phyloP scores from a whole-genome alignment of 1,140 invertebrate species.

The Pemphigus obesinymphae region DNA sequence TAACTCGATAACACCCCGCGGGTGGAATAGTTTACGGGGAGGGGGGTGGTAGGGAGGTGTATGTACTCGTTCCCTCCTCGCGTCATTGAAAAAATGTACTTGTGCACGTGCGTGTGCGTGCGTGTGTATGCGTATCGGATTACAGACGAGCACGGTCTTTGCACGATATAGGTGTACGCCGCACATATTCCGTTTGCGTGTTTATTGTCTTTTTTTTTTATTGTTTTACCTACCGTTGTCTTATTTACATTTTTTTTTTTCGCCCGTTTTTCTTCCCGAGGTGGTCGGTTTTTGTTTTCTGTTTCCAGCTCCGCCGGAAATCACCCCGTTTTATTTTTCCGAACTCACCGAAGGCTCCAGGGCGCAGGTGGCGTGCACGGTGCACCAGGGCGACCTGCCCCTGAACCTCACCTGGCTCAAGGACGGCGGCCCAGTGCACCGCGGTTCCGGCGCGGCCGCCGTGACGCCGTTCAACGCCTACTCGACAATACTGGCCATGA shows the following conservation, averaged over 20 bases:
- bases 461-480: conserved; percentile 47
- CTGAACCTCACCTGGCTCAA: conserved; percentile 64
- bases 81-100: not conserved
- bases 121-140: not conserved
- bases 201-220: no score
- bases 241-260: no score
- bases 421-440: conserved; percentile 52
- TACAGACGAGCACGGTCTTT: no score
- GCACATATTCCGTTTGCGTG: no score
- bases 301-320: conserved; percentile 42
- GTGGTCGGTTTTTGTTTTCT: conserved; percentile 20
- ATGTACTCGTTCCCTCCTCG: no score
- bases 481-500: conserved; percentile 74
- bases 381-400: conserved; percentile 65
- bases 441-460: conserved; percentile 47
- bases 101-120: not conserved
- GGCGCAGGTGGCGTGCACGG: conserved; percentile 61
- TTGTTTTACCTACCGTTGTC: no score
- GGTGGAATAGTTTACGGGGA: no score
- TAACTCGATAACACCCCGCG: no score
- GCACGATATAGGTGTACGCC: no score
- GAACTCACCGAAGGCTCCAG: conserved; percentile 56
- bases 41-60: no score
- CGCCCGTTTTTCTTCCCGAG: not conserved
- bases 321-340: conserved; percentile 52